Evolutionary conservation across 2,113 vertebrate genomes (phyloP).

Genomic region (Perognathus longimembris): DNA sequence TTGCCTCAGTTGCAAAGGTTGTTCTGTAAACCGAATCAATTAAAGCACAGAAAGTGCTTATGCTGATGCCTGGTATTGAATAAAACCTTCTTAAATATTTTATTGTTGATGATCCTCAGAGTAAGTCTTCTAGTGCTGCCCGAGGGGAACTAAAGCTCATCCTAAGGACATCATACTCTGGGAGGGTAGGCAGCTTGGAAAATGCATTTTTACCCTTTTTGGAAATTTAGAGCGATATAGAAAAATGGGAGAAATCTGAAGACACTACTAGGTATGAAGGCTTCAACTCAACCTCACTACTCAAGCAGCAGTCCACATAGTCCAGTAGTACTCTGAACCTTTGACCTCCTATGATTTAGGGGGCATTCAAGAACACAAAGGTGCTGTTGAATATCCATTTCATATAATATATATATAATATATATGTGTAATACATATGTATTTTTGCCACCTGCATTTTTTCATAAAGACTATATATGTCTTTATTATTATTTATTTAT

Average conservation of each 20-base stretch:
- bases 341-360: neutral
- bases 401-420: too few relatives aligned
- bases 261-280: neutral
- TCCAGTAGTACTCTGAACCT: rapidly evolving
- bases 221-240: neutral
- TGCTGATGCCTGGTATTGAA: neutral
- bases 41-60: neutral
- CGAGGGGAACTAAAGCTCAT: neutral
- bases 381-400: too few relatives aligned
- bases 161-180: rapidly evolving
- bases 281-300: neutral
- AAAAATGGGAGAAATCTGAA: neutral
- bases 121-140: neutral
- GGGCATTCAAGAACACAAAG: neutral
- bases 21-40: neutral
- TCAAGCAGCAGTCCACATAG: rapidly evolving
- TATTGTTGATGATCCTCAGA: neutral
- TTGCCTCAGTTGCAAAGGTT: neutral
- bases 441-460: neutral
- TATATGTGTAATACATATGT: too few relatives aligned
- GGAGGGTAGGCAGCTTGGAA: neutral
- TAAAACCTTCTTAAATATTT: constrained; percentile 12
- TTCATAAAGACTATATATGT: neutral
- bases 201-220: neutral
- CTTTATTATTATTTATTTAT: too few relatives aligned